Percentiles rank a stretch among this genome's conserved stretches.
Evolutionary conservation across 2,797 vertebrate species (phyloP).

Genomic region (Danio albolineatus): DNA sequence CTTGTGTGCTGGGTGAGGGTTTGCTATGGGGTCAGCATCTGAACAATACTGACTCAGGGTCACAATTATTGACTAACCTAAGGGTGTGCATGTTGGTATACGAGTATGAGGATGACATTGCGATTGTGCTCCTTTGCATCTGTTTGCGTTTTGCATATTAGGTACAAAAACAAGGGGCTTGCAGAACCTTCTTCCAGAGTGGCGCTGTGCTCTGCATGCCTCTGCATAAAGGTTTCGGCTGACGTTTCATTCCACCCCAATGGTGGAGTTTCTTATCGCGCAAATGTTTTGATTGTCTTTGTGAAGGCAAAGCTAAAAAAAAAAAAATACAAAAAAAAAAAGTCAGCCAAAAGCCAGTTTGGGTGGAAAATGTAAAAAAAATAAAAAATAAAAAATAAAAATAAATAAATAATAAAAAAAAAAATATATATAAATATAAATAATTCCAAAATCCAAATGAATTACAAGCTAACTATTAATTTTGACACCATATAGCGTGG

Average conservation of each 20-base stretch:
- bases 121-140: constrained; percentile 15
- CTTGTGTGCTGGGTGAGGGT: constrained; percentile 57
- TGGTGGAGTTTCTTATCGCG: constrained; percentile 3
- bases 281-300: no score
- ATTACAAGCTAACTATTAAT: no score
- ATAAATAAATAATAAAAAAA: no score
- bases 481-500: no score
- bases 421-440: no score
- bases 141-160: constrained; percentile 38
- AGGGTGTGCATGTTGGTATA: constrained; percentile 53
- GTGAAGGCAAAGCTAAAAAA: not conserved
- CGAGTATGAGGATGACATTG: constrained; percentile 48
- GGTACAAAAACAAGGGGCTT: constrained; percentile 1
- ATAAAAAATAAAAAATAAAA: no score
- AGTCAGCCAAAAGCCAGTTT: not conserved
- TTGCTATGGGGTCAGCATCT: constrained; percentile 66
- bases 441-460: no score
- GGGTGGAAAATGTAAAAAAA: no score
- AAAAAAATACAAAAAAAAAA: no score
- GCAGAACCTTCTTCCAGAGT: not conserved
- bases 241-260: constrained; percentile 22
- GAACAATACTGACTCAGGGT: constrained; percentile 63
- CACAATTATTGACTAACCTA: constrained; percentile 62
- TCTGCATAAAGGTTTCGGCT: not conserved
- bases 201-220: constrained; percentile 20